Evolutionary conservation across 2,797 vertebrate genomes (phyloP).

Genomic region (Thalassophryne amazonica): DNA sequence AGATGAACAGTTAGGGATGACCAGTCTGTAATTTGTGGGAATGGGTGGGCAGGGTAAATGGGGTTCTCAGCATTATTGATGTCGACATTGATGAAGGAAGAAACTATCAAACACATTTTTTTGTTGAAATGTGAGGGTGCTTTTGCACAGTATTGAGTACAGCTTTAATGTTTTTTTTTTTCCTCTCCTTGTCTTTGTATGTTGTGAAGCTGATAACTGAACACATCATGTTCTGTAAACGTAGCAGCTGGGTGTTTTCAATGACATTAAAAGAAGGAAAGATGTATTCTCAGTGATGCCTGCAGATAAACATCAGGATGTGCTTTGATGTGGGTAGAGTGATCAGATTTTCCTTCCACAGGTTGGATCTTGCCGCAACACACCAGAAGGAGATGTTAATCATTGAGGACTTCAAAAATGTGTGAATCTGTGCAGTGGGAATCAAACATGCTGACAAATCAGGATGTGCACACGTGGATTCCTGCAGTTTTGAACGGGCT

Average conservation of each 20-base stretch:
- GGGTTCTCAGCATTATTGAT: no score
- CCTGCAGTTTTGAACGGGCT: constrained; percentile 6
- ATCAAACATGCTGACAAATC: constrained; percentile 23
- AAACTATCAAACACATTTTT: no score
- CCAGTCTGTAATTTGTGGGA: no score
- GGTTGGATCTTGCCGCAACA: constrained; percentile 55
- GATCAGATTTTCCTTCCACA: constrained; percentile 21
- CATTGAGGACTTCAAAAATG: constrained; percentile 46
- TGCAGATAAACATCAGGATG: constrained; percentile 9
- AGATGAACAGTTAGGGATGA: no score
- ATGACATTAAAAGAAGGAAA: constrained; percentile 10
- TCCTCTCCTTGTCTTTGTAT: no score
- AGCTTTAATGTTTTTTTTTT: no score
- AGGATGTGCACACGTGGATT: constrained; percentile 11
- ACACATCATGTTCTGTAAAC: constrained; percentile 21
- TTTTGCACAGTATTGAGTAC: no score
- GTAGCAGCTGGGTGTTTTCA: constrained; percentile 16
- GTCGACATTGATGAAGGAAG: no score
- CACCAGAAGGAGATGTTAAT: constrained; percentile 34
- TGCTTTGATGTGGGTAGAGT: constrained; percentile 29
- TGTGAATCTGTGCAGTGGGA: constrained; percentile 23
- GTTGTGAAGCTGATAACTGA: not conserved
- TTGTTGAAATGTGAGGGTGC: no score
- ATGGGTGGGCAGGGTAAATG: no score
- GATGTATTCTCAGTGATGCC: constrained; percentile 3